Conservation (phyloP, 2,888 invertebrate species). For the Mimas tiliae region DNA sequence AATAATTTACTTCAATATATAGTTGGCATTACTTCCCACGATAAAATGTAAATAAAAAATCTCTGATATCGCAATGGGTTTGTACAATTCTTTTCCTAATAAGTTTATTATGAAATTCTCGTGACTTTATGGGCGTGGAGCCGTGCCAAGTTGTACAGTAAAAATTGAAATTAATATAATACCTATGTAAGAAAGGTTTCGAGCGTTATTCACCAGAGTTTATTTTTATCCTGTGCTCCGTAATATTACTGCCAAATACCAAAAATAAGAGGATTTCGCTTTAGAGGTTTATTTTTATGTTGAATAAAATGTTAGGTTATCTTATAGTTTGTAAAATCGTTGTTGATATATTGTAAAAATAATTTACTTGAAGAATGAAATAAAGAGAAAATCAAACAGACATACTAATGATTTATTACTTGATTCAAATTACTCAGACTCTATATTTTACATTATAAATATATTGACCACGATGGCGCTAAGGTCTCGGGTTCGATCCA, state of each 20-base stretch:
- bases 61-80: neutral
- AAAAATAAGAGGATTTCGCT: neutral
- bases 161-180: conserved; percentile 25
- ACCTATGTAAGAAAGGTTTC: conserved; percentile 19
- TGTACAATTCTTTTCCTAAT: conserved; percentile 17
- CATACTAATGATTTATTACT: too few relatives aligned
- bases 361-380: too few relatives aligned
- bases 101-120: conserved; percentile 22
- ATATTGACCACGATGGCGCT: too few relatives aligned
- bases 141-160: conserved; percentile 14
- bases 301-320: neutral
- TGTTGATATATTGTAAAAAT: too few relatives aligned
- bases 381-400: too few relatives aligned
- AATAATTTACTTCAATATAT: neutral
- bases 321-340: neutral
- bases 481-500: too few relatives aligned
- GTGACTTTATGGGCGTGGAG: conserved; percentile 15
- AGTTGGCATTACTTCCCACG: neutral
- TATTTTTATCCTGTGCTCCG: conserved; percentile 10
- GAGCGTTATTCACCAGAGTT: conserved; percentile 8
- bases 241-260: neutral
- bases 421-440: too few relatives aligned
- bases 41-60: neutral
- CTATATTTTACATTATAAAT: too few relatives aligned
- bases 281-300: neutral